Evolutionary conservation across 1,140 invertebrate genomes (phyloP).

Genomic region (Galleria mellonella): DNA sequence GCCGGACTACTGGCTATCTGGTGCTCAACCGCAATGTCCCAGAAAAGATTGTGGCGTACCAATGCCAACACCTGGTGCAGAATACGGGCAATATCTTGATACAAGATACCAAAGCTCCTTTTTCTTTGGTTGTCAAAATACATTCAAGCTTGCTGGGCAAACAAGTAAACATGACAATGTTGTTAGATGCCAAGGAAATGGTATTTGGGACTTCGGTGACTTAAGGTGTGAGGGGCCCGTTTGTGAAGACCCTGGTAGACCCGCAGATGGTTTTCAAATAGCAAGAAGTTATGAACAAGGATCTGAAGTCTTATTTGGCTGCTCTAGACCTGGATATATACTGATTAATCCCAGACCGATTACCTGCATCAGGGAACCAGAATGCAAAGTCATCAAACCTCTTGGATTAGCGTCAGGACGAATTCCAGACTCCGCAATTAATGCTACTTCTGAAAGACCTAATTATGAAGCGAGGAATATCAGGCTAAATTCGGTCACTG

Average conservation of each 20-base stretch:
- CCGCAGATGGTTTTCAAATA: conserved; percentile 92
- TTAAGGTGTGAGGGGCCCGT: conserved; percentile 96
- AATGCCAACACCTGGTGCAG: conserved; percentile 91
- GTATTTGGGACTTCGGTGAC: conserved; percentile 98
- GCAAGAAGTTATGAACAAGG: conserved; percentile 95
- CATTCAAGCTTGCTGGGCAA: conserved; percentile 94
- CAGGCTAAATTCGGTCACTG: conserved; percentile 93
- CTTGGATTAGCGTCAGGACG: conserved; percentile 92
- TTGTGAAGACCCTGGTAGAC: conserved; percentile 95
- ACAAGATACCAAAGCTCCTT: conserved; percentile 94
- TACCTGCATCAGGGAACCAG: conserved; percentile 92
- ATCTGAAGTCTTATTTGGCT: conserved; percentile 92
- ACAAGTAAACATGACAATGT: conserved; percentile 93
- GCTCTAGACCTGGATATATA: conserved; percentile 93
- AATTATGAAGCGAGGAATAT: conserved; percentile 95
- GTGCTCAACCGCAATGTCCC: conserved; percentile 88
- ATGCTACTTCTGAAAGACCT: conserved; percentile 93
- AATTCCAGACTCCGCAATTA: conserved; percentile 97
- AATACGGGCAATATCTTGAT: conserved; percentile 91
- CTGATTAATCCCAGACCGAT: conserved; percentile 93
- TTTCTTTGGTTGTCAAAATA: conserved; percentile 97
- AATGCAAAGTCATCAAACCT: conserved; percentile 94
- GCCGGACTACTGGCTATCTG: conserved; percentile 94
- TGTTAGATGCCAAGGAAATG: conserved; percentile 92
- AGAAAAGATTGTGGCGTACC: conserved; percentile 91